Conservation (phyloP, 2,113 vertebrate genomes). For the Calidris pygmaea region DNA sequence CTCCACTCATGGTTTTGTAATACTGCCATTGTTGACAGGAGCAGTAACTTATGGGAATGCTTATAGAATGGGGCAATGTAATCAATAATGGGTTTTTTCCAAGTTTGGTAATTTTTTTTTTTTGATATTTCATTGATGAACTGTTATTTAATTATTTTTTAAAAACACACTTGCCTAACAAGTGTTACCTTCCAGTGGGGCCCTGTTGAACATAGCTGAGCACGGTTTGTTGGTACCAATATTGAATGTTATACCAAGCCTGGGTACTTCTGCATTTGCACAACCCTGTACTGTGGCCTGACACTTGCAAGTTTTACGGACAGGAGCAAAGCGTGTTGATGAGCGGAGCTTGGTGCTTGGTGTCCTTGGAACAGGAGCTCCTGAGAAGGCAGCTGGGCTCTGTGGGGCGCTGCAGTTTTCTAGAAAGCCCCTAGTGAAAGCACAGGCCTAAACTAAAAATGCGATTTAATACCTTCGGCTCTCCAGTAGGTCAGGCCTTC, state of each 20-base stretch:
- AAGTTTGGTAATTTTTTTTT: background rate
- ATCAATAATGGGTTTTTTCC: background rate
- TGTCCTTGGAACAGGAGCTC: accelerated
- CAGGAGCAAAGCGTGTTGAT: background rate
- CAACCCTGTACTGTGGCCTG: background rate
- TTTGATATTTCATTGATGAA: background rate
- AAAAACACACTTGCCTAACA: background rate
- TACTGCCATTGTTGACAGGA: background rate
- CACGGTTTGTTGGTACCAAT: background rate
- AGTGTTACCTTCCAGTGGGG: background rate
- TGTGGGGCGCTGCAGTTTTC: background rate
- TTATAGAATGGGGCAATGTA: background rate
- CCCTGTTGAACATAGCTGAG: background rate
- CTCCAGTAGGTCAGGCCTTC: background rate
- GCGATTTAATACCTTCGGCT: background rate
- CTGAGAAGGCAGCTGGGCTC: background rate
- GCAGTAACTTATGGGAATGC: background rate
- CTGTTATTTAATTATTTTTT: background rate
- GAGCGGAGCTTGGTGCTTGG: accelerated
- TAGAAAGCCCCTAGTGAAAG: background rate
- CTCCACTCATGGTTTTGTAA: background rate
- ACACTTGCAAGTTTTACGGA: accelerated
- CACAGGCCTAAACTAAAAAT: background rate
- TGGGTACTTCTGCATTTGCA: background rate
- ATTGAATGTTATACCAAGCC: accelerated